Base-by-base conservation (phyloP, 2,113 vertebrate genomes). In the Picathartes gymnocephalus region DNA sequence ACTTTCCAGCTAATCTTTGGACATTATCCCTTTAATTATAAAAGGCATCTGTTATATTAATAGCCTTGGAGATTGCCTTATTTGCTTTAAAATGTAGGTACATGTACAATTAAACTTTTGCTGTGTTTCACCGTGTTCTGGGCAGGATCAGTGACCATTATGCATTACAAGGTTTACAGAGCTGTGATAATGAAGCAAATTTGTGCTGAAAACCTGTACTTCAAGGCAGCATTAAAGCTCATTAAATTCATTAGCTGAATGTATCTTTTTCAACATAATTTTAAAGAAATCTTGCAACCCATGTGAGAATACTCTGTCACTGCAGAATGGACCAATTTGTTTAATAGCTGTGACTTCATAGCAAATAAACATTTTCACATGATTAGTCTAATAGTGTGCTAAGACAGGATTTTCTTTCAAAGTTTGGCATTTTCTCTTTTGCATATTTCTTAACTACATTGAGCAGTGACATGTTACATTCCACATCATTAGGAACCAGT, bases 11-110 rank as follows among this genome's bases (percentile, higher is more conserved):
- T 97, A 92, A 96, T 96, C 96, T 97, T 97, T 93, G 81, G 90
- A 88, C 91, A 93, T 95, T 95, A 96, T 96, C 81, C 86, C 65
- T 95, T 92, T 94, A 96, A 96, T 97, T 97, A 95, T 87, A 94
- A 86, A 96, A 96, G 69, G 74, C 28, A 56, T 90, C 78, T 95
- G 81, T 91, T 97, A 84, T 77, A 95, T 93, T 96, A 96, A 92
- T 88, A 95, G 92, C 95, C 86, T 90, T 62, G 48, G 80, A 94
- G 90, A 92, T 20, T 83, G 91, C 81, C 92, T 90, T 97, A 95
- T 97, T 97, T 97, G 78, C 94, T 93, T 90, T 96, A 94, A 97
- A 96, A 95, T 90, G 95, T 96, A 96, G 91, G 90, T 97, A 65
- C 93, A 77, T 95, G 92, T 97, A 92, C 96, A 96, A 96, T 97